These are phyloP conservation scores for Gallinago nigripennis DNA, from an alignment of 2,797 vertebrate species.

Conservation along the genomic window DNA sequence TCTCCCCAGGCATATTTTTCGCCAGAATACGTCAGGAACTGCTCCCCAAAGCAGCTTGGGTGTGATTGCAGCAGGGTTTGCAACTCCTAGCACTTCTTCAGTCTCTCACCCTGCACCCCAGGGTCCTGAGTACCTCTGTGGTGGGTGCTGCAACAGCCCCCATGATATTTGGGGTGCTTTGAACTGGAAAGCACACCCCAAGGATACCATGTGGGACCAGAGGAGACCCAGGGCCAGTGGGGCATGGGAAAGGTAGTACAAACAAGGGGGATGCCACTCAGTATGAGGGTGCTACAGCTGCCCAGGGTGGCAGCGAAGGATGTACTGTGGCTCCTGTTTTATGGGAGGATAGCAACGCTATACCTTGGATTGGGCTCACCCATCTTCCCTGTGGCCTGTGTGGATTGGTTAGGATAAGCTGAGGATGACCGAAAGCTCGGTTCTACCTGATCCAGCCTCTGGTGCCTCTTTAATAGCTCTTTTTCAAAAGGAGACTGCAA, in stretches of 20 bases:
- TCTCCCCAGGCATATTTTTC: neutral
- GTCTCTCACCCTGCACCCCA: neutral
- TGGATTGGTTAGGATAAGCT: neutral
- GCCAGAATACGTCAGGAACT: neutral
- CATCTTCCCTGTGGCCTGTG: neutral
- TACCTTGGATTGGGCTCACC: neutral
- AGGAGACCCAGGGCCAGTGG: neutral
- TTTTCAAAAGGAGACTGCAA: slow-evolving; percentile 93
- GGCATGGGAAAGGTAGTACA: neutral
- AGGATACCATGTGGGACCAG: neutral
- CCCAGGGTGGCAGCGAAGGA: neutral
- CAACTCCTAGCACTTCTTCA: neutral
- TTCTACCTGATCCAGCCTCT: slow-evolving; percentile 89
- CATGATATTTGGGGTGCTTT: neutral
- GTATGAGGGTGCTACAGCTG: neutral
- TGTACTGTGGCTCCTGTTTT: neutral
- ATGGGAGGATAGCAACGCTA: neutral
- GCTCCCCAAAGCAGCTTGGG: neutral
- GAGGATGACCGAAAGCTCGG: neutral
- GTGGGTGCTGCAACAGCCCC: neutral
- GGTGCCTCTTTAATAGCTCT: slow-evolving; percentile 89
- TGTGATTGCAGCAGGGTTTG: neutral
- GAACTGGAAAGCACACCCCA: neutral
- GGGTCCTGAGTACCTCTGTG: neutral
- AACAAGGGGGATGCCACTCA: neutral